These are phyloP conservation scores for Rhyacophila brunnea DNA, from an alignment of 1,140 invertebrate species.

Conservation along the genomic window DNA sequence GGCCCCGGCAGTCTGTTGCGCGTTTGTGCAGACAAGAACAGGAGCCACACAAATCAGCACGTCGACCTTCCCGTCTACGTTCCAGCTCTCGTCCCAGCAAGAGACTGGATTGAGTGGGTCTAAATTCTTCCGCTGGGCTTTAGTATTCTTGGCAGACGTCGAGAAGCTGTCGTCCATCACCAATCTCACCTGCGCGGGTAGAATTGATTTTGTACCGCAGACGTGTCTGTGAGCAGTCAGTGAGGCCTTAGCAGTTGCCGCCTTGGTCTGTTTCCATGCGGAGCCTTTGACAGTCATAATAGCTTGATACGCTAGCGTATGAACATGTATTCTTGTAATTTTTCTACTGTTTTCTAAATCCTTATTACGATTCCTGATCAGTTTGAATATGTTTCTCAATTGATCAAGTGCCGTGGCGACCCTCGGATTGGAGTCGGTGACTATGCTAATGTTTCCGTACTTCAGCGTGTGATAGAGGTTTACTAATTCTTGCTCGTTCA, in stretches of 20 bases:
- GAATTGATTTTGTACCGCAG: conserved; percentile 73
- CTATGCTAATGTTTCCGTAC: conserved; percentile 71
- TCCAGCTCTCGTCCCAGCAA: conserved; percentile 74
- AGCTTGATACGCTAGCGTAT: conserved; percentile 85
- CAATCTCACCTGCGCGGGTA: conserved; percentile 67
- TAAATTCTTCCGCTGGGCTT: conserved; percentile 57
- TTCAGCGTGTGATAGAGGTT: conserved; percentile 72
- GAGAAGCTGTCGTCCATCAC: conserved; percentile 86
- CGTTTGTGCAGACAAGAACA: conserved; percentile 80
- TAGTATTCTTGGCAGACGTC: conserved; percentile 60
- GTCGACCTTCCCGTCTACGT: conserved; percentile 41
- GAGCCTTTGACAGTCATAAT: conserved; percentile 70
- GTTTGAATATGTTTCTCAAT: conserved; percentile 74
- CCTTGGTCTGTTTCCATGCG: conserved; percentile 73
- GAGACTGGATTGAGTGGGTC: conserved; percentile 73
- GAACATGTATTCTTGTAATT: conserved; percentile 79
- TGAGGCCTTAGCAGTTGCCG: conserved; percentile 81
- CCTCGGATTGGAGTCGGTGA: conserved; percentile 77
- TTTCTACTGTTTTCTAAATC: conserved; percentile 53
- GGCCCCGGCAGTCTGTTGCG: conserved; percentile 80
- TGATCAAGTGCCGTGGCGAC: conserved; percentile 80
- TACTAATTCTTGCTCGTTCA: conserved; percentile 87
- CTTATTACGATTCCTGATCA: conserved; percentile 51
- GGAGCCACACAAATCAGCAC: conserved; percentile 81
- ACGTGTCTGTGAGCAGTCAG: conserved; percentile 83